phyloP scores from a whole-genome alignment of 1,140 invertebrate species.

The Asobara japonica region DNA sequence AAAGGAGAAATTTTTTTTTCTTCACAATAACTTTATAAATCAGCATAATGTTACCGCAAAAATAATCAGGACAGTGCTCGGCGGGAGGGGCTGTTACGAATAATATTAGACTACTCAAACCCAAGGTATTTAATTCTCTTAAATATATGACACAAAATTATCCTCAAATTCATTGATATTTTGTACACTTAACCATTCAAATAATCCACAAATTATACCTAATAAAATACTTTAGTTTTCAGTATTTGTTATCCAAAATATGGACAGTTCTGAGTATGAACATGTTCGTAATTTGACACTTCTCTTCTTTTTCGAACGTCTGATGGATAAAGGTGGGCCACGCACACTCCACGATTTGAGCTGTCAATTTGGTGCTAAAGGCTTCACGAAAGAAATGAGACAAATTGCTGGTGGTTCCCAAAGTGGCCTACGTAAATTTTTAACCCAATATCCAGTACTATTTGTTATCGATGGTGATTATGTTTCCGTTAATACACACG shows the following conservation, averaged over 20 bases:
- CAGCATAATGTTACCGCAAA: background rate
- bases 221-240: background rate
- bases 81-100: background rate
- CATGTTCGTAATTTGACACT: conserved; percentile 92
- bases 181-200: too few species aligned
- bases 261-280: conserved; percentile 95
- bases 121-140: background rate
- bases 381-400: conserved; percentile 94
- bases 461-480: conserved; percentile 93
- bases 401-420: conserved; percentile 95
- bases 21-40: background rate
- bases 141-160: background rate
- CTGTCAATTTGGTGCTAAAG: conserved; percentile 96
- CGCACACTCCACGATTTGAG: conserved; percentile 94
- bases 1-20: background rate
- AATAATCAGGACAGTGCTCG: background rate
- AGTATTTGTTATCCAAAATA: conserved; percentile 56
- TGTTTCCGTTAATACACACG: conserved; percentile 86
- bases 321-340: conserved; percentile 93
- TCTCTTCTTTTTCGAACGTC: conserved; percentile 93
- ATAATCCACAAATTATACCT: background rate
- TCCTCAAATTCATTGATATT: too few species aligned
- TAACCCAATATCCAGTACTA: conserved; percentile 89
- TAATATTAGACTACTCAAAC: background rate
- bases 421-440: conserved; percentile 91